Base-by-base conservation (phyloP, 2,797 vertebrate species). In the Ptychadena robeensis region DNA sequence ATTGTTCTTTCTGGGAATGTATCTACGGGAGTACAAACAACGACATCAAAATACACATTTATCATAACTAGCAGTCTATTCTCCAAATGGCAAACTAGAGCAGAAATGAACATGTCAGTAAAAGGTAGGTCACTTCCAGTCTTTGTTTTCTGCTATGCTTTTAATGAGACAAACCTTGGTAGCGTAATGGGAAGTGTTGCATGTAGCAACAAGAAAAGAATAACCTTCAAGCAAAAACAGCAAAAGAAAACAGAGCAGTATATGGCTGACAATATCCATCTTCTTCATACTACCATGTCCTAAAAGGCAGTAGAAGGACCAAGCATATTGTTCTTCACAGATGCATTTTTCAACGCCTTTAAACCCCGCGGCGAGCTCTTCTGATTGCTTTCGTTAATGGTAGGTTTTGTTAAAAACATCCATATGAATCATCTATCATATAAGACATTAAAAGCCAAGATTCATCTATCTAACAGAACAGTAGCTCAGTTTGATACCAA, bases 41-140 rank as follows among this genome's bases (percentile, higher is more conserved):
- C 82, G 85, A 82, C 73, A 88, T 82, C 85, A 10, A 85, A 79
- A 80, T 44, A 70, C 31, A 87, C 73, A 86, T 86, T 86, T 88
- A 85, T 12, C 74, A 80, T 87, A 85, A 83, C 88, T 88, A 71
- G 88, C 88, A 91, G 89, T 86, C 82, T 89, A 90, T 88, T 81
- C 92, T 89, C 90, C 89, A 94, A 94, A 93, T 92, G 93, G 93
- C 93, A 93, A 94, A 93, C 91, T 91, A 88, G 93, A 90, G 89
- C 92, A 93, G 92, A 93, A 93, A 92, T 93, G 92, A 92, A 91
- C 92, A 91, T 88, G 89, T 85, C 83, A 77, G 87, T 88, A 88
- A 86, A 82, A 82, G 91, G 89, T 93, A 93, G 95, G 96, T 95
- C 96, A 96, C 93, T 98, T 95, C 90, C 96, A 97, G 95, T 95